These are phyloP conservation scores for Podocnemis expansa DNA, from an alignment of 2,113 vertebrate species.

Conservation along the genomic window DNA sequence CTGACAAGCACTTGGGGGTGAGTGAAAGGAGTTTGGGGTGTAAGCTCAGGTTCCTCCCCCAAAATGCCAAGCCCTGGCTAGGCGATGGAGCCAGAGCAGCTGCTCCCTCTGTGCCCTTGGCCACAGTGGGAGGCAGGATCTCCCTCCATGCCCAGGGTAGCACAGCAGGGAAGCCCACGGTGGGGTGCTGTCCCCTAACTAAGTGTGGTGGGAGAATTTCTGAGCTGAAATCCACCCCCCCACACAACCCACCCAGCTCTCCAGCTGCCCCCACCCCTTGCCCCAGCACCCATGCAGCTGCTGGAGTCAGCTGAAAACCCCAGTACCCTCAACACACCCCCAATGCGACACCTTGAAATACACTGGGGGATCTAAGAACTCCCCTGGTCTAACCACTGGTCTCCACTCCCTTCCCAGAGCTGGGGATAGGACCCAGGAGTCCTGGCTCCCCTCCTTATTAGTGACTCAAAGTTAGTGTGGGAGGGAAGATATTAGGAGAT, in stretches of 20 bases:
- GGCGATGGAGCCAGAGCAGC: neutral
- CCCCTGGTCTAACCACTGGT: neutral
- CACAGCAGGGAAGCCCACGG: too few species aligned
- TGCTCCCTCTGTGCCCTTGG: neutral
- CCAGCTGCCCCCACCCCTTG: neutral
- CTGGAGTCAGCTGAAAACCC: too few species aligned
- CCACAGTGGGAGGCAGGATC: rapidly evolving
- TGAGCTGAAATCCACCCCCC: neutral
- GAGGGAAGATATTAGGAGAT: neutral
- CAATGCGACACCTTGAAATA: too few species aligned
- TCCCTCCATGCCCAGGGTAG: too few species aligned
- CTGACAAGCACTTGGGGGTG: neutral
- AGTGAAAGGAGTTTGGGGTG: neutral
- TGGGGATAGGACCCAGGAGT: neutral
- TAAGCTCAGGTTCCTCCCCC: neutral
- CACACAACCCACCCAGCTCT: too few species aligned
- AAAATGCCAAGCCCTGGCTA: too few species aligned
- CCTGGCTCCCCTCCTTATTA: too few species aligned
- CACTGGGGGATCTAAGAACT: neutral
- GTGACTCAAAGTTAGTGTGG: too few species aligned
- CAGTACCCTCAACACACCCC: too few species aligned
- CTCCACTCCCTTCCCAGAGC: neutral
- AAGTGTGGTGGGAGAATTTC: neutral
- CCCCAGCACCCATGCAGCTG: too few species aligned
- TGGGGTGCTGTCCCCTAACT: neutral